Base-by-base conservation (phyloP, 2,113 vertebrate genomes). In the Tricholaema leucomelas region DNA sequence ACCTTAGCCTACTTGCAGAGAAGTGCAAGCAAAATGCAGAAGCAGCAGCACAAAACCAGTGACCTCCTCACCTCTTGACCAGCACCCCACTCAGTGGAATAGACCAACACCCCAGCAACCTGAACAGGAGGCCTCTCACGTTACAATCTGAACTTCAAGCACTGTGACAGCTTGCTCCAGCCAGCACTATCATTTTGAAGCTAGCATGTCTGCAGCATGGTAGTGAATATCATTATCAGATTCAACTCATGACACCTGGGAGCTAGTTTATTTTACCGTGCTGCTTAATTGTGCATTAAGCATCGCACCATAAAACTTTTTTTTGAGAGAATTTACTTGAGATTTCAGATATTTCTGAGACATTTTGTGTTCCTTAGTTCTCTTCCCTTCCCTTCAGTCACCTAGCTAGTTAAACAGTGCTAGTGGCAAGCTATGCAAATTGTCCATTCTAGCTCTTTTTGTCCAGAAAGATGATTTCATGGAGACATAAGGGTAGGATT, bases 391-490 rank as follows among this genome's bases (percentile, higher is more conserved):
- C 15, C 11, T 48, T 48, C 21, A 50, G 24, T 50, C 23, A 85
- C 56, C 69, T 60, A 70, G 33, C 61, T 92, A 92, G 91, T 92
- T 91, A 87, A 65, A 63, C 54, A 58, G 7, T 76, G 71, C 63
- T 79, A 81, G 55, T 77, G 36, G 52, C 42, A 87, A 89, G 48
- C 59, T 66, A 8, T 89, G 36, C 87, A 85, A 82, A 92, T 77
- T 80, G 23, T 63, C 44, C 3, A 1, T 83, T 88, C 31, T 15
- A 30, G 30, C 88, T 91, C 23, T 70, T 90, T 82, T 91, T 85
- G 30, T 80, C 65, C 73, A 90, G 61, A 85, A 90, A 71, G 38
- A 58, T 78, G 54, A 64, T 92, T 77, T 88, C 87, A 38, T 75
- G 69, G 61, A 40, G 36, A 60, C 71, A n/a, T 42, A 50, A 80